Evolutionary conservation across 2,888 invertebrate genomes (phyloP).

Genomic region (Malthinus flaveolus): DNA sequence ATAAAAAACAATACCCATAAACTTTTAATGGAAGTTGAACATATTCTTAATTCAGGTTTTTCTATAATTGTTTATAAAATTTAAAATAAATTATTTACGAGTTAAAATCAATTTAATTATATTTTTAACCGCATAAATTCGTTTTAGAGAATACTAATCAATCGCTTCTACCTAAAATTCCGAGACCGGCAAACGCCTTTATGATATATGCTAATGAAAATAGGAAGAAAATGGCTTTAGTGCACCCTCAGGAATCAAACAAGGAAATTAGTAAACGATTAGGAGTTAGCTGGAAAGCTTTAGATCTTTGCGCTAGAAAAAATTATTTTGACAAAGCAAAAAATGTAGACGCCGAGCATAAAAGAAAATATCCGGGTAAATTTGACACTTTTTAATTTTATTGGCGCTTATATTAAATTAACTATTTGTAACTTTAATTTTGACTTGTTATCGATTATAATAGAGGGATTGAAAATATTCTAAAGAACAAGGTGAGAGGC

Average conservation of each 20-base stretch:
- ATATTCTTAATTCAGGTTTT: conserved; percentile 13
- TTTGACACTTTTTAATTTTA: conserved; percentile 15
- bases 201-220: conserved; percentile 67
- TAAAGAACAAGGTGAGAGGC: too few species aligned
- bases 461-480: too few species aligned
- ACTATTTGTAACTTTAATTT: too few species aligned
- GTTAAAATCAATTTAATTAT: not conserved
- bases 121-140: not conserved
- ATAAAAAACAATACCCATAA: conserved; percentile 5
- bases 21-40: conserved; percentile 15
- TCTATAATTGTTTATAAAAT: not conserved
- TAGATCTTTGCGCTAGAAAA: conserved; percentile 58
- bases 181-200: conserved; percentile 66
- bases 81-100: not conserved
- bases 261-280: conserved; percentile 65
- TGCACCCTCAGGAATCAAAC: conserved; percentile 63
- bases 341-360: conserved; percentile 62
- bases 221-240: conserved; percentile 60
- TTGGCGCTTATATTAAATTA: not conserved
- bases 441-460: too few species aligned
- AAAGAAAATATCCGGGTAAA: conserved; percentile 64
- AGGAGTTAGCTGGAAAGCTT: conserved; percentile 62
- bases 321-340: conserved; percentile 61
- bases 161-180: conserved; percentile 52
- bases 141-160: conserved; percentile 2